Percentiles rank a stretch among this genome's conserved stretches.
Evolutionary conservation across 2,888 invertebrate species (phyloP).

Genomic region (Cerastis leucographa): DNA sequence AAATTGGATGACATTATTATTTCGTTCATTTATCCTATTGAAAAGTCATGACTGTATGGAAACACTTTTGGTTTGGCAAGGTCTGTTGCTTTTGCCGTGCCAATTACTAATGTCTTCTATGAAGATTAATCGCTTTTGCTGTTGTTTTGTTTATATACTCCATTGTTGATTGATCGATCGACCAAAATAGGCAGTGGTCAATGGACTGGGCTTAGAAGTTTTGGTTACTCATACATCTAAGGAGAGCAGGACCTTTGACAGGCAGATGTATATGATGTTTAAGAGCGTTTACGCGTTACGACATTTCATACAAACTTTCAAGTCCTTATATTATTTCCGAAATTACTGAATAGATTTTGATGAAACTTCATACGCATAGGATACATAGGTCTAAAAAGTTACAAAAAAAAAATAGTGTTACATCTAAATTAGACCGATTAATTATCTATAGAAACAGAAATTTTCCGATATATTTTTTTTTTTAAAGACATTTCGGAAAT

Average conservation of each 20-base stretch:
- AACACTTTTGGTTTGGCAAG: slow-evolving; percentile 29
- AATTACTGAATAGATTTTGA: too few relatives aligned
- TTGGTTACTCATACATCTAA: not conserved
- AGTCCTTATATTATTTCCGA: too few relatives aligned
- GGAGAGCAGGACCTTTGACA: not conserved
- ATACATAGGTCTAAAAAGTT: too few relatives aligned
- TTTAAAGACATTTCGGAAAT: too few relatives aligned
- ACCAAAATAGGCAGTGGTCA: slow-evolving; percentile 38
- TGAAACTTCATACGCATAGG: too few relatives aligned
- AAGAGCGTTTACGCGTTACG: too few relatives aligned
- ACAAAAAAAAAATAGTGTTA: too few relatives aligned
- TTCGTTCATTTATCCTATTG: slow-evolving; percentile 42
- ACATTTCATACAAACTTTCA: too few relatives aligned
- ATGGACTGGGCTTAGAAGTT: slow-evolving; percentile 12
- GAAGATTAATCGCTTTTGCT: slow-evolving; percentile 70
- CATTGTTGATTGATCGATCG: slow-evolving; percentile 74
- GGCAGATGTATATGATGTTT: not conserved
- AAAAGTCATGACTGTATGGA: slow-evolving; percentile 24
- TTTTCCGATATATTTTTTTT: too few relatives aligned
- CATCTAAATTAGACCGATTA: too few relatives aligned
- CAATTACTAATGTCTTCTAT: slow-evolving; percentile 53
- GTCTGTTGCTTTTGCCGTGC: slow-evolving; percentile 49
- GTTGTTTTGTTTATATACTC: slow-evolving; percentile 65
- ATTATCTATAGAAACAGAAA: too few relatives aligned
- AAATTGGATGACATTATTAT: slow-evolving; percentile 23